phyloP scores from a whole-genome alignment of 2,797 vertebrate species.

The Tachyglossus aculeatus region DNA sequence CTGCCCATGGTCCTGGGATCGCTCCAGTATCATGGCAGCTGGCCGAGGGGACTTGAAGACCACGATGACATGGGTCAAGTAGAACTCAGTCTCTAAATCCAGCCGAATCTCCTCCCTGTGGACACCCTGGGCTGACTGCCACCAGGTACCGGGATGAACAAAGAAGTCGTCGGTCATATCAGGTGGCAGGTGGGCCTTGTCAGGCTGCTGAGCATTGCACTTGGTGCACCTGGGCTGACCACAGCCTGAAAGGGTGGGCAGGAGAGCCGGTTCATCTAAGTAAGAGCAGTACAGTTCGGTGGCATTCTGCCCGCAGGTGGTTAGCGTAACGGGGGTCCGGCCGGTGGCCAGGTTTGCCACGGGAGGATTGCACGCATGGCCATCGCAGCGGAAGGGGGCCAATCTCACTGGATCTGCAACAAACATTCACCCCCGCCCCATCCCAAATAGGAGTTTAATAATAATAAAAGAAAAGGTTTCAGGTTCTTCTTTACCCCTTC shows the following conservation, averaged over 20 bases:
- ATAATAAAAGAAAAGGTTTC: too few relatives aligned
- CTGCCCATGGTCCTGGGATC: slow-evolving; percentile 83
- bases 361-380: slow-evolving; percentile 84
- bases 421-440: neutral
- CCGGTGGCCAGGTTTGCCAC: slow-evolving; percentile 87
- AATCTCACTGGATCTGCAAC: slow-evolving; percentile 52
- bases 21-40: slow-evolving; percentile 84
- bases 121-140: slow-evolving; percentile 78
- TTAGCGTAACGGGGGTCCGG: slow-evolving; percentile 76
- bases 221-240: slow-evolving; percentile 66
- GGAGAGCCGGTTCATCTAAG: slow-evolving; percentile 46
- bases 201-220: slow-evolving; percentile 69
- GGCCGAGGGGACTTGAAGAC: slow-evolving; percentile 88
- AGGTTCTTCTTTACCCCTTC: too few relatives aligned
- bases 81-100: slow-evolving; percentile 85
- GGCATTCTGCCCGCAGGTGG: slow-evolving; percentile 71
- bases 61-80: slow-evolving; percentile 84
- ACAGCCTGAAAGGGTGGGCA: slow-evolving; percentile 16
- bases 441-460: too few relatives aligned
- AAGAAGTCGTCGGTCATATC: slow-evolving; percentile 88
- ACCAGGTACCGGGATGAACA: slow-evolving; percentile 83
- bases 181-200: slow-evolving; percentile 77
- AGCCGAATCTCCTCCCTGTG: slow-evolving; percentile 80
- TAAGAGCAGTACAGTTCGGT: slow-evolving; percentile 70
- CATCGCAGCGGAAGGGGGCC: slow-evolving; percentile 78